phyloP scores from a whole-genome alignment of 2,888 invertebrate genomes.

The Campoletis raptor region DNA sequence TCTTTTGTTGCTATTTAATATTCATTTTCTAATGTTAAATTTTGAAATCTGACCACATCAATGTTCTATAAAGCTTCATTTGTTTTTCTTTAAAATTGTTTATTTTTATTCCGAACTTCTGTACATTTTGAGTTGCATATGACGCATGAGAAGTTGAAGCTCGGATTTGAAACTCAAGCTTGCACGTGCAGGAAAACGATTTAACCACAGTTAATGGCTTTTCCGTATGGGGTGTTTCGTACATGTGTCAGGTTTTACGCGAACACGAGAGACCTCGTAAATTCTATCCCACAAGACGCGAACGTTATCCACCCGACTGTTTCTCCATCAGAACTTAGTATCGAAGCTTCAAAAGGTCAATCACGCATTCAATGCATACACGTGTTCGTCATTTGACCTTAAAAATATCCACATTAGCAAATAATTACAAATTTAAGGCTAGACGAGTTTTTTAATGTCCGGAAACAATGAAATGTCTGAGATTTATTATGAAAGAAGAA shows the following conservation, averaged over 20 bases:
- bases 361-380: slow-evolving; percentile 8
- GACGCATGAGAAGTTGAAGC: neutral
- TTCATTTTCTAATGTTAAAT: neutral
- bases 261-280: slow-evolving; percentile 28
- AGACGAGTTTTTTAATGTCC: neutral
- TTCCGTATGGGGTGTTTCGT: slow-evolving; percentile 27
- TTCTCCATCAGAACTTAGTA: slow-evolving; percentile 10
- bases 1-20: no score
- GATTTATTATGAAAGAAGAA: neutral
- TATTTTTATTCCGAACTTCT: neutral
- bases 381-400: slow-evolving; percentile 48
- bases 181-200: slow-evolving; percentile 44
- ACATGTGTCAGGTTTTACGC: neutral
- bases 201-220: slow-evolving; percentile 54
- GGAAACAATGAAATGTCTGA: neutral
- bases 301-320: slow-evolving; percentile 1
- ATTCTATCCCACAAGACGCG: slow-evolving; percentile 9
- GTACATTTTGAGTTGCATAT: neutral
- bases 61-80: neutral
- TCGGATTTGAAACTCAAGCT: slow-evolving; percentile 8
- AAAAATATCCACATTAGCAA: neutral
- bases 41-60: neutral
- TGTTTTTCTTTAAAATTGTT: neutral
- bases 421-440: slow-evolving; percentile 44
- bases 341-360: slow-evolving; percentile 47